These are phyloP conservation scores for Hyposoter dolosus DNA, from an alignment of 2,888 invertebrate genomes.

Conservation along the genomic window DNA sequence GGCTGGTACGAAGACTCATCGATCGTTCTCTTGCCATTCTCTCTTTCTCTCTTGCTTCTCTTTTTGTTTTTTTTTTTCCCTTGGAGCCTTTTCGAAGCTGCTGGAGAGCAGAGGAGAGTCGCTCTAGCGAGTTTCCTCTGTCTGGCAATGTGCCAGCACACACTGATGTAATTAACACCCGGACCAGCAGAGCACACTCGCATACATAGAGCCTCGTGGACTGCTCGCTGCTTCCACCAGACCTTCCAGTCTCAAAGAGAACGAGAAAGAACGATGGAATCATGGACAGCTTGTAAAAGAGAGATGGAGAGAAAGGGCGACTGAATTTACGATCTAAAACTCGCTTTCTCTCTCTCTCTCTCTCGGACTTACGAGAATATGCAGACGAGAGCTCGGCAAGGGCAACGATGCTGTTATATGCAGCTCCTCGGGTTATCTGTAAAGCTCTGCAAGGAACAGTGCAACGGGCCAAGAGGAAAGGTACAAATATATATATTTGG, in stretches of 20 bases:
- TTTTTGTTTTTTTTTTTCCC: slow-evolving; percentile 50
- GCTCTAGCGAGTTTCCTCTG: slow-evolving; percentile 53
- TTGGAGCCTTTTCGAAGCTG: slow-evolving; percentile 54
- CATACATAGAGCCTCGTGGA: slow-evolving; percentile 28
- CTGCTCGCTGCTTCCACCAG: slow-evolving; percentile 23
- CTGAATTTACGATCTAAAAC: slow-evolving; percentile 27
- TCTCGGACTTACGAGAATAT: slow-evolving; percentile 54
- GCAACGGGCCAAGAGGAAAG: slow-evolving; percentile 5
- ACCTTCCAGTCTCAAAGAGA: slow-evolving; percentile 44
- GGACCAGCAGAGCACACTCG: slow-evolving; percentile 48
- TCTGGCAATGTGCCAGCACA: slow-evolving; percentile 78
- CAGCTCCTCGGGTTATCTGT: slow-evolving; percentile 33
- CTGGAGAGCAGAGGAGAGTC: slow-evolving; percentile 40
- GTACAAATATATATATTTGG: background rate
- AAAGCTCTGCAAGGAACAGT: slow-evolving; percentile 50
- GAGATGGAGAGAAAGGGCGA: slow-evolving; percentile 23
- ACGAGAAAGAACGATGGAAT: slow-evolving; percentile 24
- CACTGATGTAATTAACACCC: slow-evolving; percentile 81
- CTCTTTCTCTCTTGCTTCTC: slow-evolving; percentile 46
- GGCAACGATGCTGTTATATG: slow-evolving; percentile 42
- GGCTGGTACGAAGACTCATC: slow-evolving; percentile 29
- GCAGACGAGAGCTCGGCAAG: slow-evolving; percentile 27
- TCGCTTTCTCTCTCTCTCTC: slow-evolving; percentile 25
- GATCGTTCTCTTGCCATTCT: slow-evolving; percentile 49
- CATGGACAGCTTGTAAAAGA: slow-evolving; percentile 20